These are phyloP conservation scores for Drosophila suzukii DNA, from an alignment of 1,140 invertebrate genomes.

Conservation along the genomic window DNA sequence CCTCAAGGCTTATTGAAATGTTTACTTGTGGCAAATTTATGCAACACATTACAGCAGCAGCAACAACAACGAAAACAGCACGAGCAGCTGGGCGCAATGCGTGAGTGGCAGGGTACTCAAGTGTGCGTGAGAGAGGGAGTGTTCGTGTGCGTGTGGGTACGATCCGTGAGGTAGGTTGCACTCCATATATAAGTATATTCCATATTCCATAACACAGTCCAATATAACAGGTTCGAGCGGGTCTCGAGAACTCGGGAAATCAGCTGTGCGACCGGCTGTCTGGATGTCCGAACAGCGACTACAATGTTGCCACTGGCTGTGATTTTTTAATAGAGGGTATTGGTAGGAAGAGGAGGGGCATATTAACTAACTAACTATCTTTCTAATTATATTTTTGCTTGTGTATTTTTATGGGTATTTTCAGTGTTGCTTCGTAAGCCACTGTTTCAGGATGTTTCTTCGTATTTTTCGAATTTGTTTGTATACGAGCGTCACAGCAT, in stretches of 20 bases:
- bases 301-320: slow-evolving; percentile 70
- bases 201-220: slow-evolving; percentile 23
- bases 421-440: too few relatives aligned
- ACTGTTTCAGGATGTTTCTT: too few relatives aligned
- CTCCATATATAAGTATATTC: slow-evolving; percentile 21
- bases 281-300: slow-evolving; percentile 39
- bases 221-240: slow-evolving; percentile 45
- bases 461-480: too few relatives aligned
- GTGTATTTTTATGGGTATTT: too few relatives aligned
- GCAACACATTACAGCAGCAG: slow-evolving; percentile 58
- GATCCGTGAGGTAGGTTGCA: slow-evolving; percentile 73
- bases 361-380: background rate
- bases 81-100: slow-evolving; percentile 39
- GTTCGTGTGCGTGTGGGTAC: slow-evolving; percentile 22
- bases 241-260: slow-evolving; percentile 39
- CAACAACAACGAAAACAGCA: slow-evolving; percentile 20
- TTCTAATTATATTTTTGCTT: background rate
- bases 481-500: too few relatives aligned
- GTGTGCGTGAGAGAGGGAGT: slow-evolving; percentile 39
- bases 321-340: slow-evolving; percentile 10
- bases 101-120: slow-evolving; percentile 13
- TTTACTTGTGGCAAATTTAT: slow-evolving; percentile 73
- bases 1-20: slow-evolving; percentile 72
- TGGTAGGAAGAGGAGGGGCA: background rate
- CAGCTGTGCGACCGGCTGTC: slow-evolving; percentile 65